phyloP scores from a whole-genome alignment of 1,140 invertebrate species.

The Tetragnatha versicolor region DNA sequence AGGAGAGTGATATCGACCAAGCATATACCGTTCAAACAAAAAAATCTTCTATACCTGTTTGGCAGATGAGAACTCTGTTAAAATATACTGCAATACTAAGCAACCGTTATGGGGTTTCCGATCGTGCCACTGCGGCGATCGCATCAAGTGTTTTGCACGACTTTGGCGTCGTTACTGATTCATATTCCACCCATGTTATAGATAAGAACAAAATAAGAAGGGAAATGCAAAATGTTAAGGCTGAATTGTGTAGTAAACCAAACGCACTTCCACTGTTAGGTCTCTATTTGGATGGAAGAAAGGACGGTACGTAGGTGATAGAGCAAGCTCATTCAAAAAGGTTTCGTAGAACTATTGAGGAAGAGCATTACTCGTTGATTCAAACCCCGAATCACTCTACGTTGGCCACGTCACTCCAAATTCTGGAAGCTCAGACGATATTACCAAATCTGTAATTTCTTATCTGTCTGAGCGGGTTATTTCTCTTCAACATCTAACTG shows the following conservation, averaged over 20 bases:
- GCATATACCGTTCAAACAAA: no score
- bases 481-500: background rate
- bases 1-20: no score
- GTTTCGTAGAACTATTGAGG: background rate
- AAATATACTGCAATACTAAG: background rate
- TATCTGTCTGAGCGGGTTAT: background rate
- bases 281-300: background rate
- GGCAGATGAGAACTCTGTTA: conserved; percentile 10
- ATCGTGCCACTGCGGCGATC: conserved; percentile 17
- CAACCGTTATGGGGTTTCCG: conserved; percentile 1
- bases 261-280: background rate
- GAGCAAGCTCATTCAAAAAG: background rate
- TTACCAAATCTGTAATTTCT: conserved; percentile 2
- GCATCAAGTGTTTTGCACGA: background rate
- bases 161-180: conserved; percentile 2
- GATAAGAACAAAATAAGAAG: background rate
- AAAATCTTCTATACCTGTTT: background rate
- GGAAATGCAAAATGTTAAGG: background rate
- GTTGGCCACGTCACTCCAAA: background rate
- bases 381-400: background rate
- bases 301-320: background rate
- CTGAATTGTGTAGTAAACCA: background rate
- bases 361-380: background rate
- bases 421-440: background rate
- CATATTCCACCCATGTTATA: conserved; percentile 14